Base-by-base conservation (phyloP, 2,888 invertebrate genomes). In the Dicycla oo region DNA sequence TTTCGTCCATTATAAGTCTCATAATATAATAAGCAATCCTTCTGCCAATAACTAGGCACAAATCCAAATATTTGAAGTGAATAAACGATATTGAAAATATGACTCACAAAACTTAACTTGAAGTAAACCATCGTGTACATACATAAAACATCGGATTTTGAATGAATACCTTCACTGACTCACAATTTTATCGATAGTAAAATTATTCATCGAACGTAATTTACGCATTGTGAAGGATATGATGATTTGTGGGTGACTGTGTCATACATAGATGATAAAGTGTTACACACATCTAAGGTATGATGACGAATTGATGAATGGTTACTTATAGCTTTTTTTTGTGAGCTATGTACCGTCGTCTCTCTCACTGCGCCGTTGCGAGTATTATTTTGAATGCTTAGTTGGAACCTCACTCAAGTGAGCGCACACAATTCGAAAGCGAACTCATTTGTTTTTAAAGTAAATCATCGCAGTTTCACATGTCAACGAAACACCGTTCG, bases 101-200 rank as follows among this genome's bases (percentile, higher is more conserved):
- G 68, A 72, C 23, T 75, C 64, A 67, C 23, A 38, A 47, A 30
- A 63, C 23, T 34, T 53, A 47, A 56, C 26, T 38, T 53, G 5
- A 54, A 15, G 0, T 38, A 15, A 30, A 23, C 5, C 20, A 64
- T 58, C 45, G 45, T 65, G 43, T 47, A 47, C 13, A 40, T 47
- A 47, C 13, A 40, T 43, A 23, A 65, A 56, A 49, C 23, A 56
- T 65, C 49, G 49, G 7, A 45, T 69, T 78, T 73, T 65, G 53
- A 69, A 78, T 68, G 61, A 78, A 56, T 68, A 47, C 61, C 68
- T 20, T n/a, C 49, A n/a, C 20, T 78, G 78, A 78, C 40, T 78
- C 78, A 78, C 26, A 47, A 47, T 57, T 66, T 65, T 65, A 62
- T 73, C 43, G 72, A 64, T 60, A 64, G 30, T 43, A 63, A 76